Percentiles rank a stretch among this genome's conserved stretches.
Conservation (phyloP, 2,888 invertebrate genomes). For the Brachycybe producta region DNA sequence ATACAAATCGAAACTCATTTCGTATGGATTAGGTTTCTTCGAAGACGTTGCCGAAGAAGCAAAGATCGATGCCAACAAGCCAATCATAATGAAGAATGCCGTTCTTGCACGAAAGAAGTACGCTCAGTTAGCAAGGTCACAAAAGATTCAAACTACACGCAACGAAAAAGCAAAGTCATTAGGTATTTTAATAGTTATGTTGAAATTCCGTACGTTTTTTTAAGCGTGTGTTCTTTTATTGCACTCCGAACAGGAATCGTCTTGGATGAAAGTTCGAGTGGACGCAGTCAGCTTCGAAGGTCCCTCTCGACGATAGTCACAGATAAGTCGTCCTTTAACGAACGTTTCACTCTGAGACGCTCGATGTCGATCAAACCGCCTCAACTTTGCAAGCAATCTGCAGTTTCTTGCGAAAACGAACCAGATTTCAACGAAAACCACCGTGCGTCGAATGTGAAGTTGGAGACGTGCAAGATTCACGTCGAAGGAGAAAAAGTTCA, state of each 20-base stretch:
- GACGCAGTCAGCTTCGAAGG: background rate
- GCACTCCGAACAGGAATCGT: too few species aligned
- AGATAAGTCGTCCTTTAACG: background rate
- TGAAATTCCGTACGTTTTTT: too few species aligned
- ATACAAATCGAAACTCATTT: constrained; percentile 19
- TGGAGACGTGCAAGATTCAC: background rate
- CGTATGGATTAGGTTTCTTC: constrained; percentile 39
- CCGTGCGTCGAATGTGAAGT: background rate
- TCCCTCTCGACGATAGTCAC: constrained; percentile 12
- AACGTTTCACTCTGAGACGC: background rate
- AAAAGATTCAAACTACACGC: constrained; percentile 9
- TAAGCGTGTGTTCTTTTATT: too few species aligned
- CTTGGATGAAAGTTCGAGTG: background rate
- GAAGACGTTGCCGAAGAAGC: constrained; percentile 38
- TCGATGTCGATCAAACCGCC: constrained; percentile 3
- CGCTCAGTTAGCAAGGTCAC: constrained; percentile 10
- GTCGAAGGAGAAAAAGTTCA: constrained; percentile 6
- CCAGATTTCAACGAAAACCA: background rate
- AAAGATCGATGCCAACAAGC: constrained; percentile 34
- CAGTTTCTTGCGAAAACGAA: background rate
- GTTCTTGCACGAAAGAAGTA: constrained; percentile 31
- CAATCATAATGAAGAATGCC: constrained; percentile 33
- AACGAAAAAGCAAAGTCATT: constrained; percentile 15
- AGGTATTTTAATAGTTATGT: constrained; percentile 8
- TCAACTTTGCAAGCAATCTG: background rate